Evolutionary conservation across 2,888 invertebrate genomes (phyloP).

Genomic region (Hanleya hanleyi): DNA sequence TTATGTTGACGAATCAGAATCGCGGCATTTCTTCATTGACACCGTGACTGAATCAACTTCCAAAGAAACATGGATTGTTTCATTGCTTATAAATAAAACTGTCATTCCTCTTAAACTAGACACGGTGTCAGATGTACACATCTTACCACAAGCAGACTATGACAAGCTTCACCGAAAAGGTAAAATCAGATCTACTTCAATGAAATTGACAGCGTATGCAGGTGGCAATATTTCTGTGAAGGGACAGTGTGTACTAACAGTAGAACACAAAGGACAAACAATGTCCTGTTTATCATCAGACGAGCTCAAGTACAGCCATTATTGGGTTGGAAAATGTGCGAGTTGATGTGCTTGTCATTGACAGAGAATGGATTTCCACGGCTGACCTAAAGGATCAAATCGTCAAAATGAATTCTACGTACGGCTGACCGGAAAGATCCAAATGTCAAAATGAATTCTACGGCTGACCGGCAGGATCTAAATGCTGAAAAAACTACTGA

Average conservation of each 20-base stretch:
- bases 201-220: too few species aligned
- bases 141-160: neutral
- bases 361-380: constrained; percentile 4
- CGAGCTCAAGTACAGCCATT: neutral
- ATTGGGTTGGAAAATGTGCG: neutral
- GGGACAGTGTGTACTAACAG: neutral
- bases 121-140: constrained; percentile 13
- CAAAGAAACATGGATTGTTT: neutral
- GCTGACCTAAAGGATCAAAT: neutral
- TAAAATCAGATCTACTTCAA: too few species aligned
- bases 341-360: neutral
- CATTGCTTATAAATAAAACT: neutral
- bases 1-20: too few species aligned
- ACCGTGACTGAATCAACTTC: neutral
- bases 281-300: neutral
- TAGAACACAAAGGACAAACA: neutral
- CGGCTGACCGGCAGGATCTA: too few species aligned
- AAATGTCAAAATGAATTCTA: too few species aligned
- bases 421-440: too few species aligned
- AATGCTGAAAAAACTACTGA: too few species aligned
- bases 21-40: too few species aligned
- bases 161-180: neutral
- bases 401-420: too few species aligned
- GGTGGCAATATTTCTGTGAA: neutral
- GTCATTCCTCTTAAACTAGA: constrained; percentile 11